These are phyloP conservation scores for Anarsia innoxiella DNA, from an alignment of 2,888 invertebrate genomes.

Conservation along the genomic window DNA sequence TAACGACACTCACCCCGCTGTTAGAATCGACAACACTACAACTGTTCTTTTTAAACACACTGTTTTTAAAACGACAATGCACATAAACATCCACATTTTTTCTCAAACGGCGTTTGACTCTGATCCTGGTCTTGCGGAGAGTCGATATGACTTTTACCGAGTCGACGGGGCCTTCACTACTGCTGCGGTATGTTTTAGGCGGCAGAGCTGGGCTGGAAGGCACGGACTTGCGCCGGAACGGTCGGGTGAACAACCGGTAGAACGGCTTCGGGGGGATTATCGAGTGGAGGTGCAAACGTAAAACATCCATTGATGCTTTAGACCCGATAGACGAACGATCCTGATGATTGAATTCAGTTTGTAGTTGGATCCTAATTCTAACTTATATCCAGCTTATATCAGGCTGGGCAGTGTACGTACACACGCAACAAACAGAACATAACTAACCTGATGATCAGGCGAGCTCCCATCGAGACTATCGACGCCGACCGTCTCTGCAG, in stretches of 20 bases:
- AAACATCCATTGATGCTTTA: slow-evolving; percentile 63
- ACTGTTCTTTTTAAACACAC: slow-evolving; percentile 41
- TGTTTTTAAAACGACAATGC: slow-evolving; percentile 55
- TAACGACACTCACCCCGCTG: slow-evolving; percentile 72
- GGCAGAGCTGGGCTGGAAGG: slow-evolving; percentile 78
- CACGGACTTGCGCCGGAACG: slow-evolving; percentile 81
- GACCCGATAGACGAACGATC: slow-evolving; percentile 72
- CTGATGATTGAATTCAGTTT: slow-evolving; percentile 39
- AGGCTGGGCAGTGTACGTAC: not conserved
- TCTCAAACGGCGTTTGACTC: slow-evolving; percentile 54
- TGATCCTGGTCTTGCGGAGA: slow-evolving; percentile 49
- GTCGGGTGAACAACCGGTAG: slow-evolving; percentile 79
- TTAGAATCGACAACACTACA: slow-evolving; percentile 49
- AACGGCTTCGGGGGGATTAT: slow-evolving; percentile 75
- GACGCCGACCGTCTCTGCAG: slow-evolving; percentile 81
- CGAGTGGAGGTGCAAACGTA: slow-evolving; percentile 74
- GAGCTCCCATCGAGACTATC: slow-evolving; percentile 78
- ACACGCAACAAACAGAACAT: no score
- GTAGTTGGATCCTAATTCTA: not conserved
- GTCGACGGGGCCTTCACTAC: slow-evolving; percentile 67
- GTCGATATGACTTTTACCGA: slow-evolving; percentile 56
- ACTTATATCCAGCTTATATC: not conserved
- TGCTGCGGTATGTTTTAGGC: slow-evolving; percentile 67
- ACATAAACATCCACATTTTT: slow-evolving; percentile 67
- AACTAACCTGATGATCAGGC: slow-evolving; percentile 81